Conservation (phyloP, 2,888 invertebrate genomes). For the Lissonota sp. region DNA sequence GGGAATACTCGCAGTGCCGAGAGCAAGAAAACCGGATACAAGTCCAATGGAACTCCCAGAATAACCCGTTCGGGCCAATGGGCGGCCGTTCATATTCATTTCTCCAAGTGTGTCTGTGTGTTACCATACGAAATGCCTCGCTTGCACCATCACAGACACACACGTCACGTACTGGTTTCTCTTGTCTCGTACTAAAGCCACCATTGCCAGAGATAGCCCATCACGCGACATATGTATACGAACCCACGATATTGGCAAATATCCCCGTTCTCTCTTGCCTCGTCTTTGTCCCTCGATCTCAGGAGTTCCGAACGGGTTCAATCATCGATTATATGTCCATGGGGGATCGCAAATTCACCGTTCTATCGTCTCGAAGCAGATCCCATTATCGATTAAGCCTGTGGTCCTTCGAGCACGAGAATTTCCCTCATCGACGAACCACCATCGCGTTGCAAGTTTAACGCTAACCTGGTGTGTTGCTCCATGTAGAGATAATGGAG, state of each 20-base stretch:
- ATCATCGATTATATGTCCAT: conserved; percentile 56
- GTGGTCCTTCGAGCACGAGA: conserved; percentile 29
- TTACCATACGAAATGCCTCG: conserved; percentile 17
- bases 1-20: conserved; percentile 25
- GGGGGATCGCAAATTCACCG: conserved; percentile 60
- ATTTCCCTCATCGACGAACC: conserved; percentile 25
- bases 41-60: conserved; percentile 52
- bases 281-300: conserved; percentile 48
- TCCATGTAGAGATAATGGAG: conserved; percentile 20
- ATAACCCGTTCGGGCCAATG: conserved; percentile 61
- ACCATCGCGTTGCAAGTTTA: background rate
- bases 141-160: conserved; percentile 33
- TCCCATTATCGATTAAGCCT: conserved; percentile 62
- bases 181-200: conserved; percentile 41
- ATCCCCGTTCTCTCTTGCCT: conserved; percentile 4
- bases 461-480: background rate
- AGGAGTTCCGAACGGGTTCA: conserved; percentile 43
- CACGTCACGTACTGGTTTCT: conserved; percentile 52
- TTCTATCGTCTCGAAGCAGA: conserved; percentile 53
- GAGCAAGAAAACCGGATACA: conserved; percentile 60
- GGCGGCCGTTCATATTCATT: conserved; percentile 32
- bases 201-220: conserved; percentile 31
- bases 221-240: conserved; percentile 3
- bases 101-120: conserved; percentile 1
- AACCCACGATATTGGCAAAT: conserved; percentile 21